Base-by-base conservation (phyloP, 2,113 vertebrate species). In the Apus apus region DNA sequence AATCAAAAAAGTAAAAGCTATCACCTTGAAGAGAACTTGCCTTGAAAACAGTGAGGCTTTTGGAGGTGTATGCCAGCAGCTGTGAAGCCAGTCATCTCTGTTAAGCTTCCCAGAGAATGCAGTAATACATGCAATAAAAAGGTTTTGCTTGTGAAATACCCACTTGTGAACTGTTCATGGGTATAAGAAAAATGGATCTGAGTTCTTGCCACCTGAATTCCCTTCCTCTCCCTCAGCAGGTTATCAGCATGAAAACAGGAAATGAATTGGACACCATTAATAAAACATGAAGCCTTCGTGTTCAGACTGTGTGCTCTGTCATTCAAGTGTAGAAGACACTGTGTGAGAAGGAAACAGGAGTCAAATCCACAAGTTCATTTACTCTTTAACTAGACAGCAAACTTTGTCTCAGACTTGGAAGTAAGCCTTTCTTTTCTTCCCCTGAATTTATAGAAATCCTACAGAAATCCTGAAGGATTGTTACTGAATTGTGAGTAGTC, bases 201-300 rank as follows among this genome's bases (percentile, higher is more conserved):
- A 79, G 95, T 95, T 95, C 94, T 98, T 97, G 96, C 97, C 97
- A 97, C 97, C 97, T 98, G 97, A 97, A 91, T 97, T 97, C 97
- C 92, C 96, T 96, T 97, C 96, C 96, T 97, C 95, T 97, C 97
- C 93, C 86, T 94, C 72, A 4, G 97, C 60, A 94, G 97, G 97
- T 98, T 98, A 98, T 98, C 98, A 98, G 98, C 97, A 94, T 98
- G 98, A 98, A 98, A 97, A 97, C 98, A 98, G 98, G 97, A 97
- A 98, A 96, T 56, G 96, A 94, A 96, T 97, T 96, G 98, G 98
- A 95, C 93, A 95, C 96, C 95, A 98, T 98, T 97, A 98, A 98
- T 98, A 98, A 98, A 98, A 98, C 98, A 98, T 98, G 98, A 98
- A 97, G 96, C 84, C 67, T 78, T 43, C 58, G 75, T 96, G 97